Evolutionary conservation across 2,888 invertebrate genomes (phyloP).

Genomic region (Protonemura montana): DNA sequence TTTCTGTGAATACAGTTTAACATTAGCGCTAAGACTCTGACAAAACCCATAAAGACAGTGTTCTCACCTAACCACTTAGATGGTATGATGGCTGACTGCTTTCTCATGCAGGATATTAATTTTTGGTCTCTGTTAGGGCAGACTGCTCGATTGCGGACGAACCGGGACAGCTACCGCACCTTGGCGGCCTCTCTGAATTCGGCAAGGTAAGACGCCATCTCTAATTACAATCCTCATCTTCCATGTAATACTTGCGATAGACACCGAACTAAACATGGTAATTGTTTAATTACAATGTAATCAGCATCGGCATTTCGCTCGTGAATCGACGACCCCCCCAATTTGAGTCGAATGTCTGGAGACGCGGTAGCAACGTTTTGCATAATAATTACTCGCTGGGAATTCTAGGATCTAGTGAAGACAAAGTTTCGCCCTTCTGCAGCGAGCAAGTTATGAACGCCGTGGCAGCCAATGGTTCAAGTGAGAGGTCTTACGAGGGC

Average conservation of each 20-base stretch:
- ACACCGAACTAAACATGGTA: not conserved
- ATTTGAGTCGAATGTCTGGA: not conserved
- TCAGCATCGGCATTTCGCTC: not conserved
- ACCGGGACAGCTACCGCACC: conserved; percentile 66
- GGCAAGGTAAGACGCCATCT: conserved; percentile 66
- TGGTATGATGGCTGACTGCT: no score
- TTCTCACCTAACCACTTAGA: no score
- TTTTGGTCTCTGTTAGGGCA: conserved; percentile 63
- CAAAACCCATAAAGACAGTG: no score
- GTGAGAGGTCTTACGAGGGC: not conserved
- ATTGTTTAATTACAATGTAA: not conserved
- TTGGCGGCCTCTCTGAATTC: conserved; percentile 68
- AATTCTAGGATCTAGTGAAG: not conserved
- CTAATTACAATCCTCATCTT: no score
- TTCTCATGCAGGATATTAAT: no score
- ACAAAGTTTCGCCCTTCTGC: not conserved
- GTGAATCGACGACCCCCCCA: not conserved
- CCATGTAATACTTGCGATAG: no score
- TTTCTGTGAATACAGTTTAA: no score
- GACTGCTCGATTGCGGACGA: conserved; percentile 72
- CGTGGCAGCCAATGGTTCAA: not conserved
- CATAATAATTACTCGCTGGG: not conserved
- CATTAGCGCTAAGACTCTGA: no score
- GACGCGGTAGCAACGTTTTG: not conserved
- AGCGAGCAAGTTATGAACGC: not conserved